Evolutionary conservation across 2,888 invertebrate species (phyloP).

Genomic region (Bombylius major): DNA sequence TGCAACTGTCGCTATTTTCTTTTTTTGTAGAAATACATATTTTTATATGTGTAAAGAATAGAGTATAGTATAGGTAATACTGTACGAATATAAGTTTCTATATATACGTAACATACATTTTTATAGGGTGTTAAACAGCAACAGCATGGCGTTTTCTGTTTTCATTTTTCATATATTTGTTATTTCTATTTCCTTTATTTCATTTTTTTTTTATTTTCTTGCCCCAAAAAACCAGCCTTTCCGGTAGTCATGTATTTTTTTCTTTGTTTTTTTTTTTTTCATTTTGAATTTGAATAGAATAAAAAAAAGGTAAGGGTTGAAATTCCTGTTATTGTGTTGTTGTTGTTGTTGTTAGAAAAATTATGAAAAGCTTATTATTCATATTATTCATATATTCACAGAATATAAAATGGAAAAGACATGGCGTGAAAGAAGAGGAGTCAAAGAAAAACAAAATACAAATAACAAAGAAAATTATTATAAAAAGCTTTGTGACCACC

Average conservation of each 20-base stretch:
- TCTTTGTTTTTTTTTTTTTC: too few species aligned
- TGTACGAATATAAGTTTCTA: too few species aligned
- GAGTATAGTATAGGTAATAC: too few species aligned
- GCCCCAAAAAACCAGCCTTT: slow-evolving; percentile 1
- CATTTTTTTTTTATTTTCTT: slow-evolving; percentile 1
- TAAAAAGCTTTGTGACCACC: slow-evolving; percentile 13
- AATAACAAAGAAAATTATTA: slow-evolving; percentile 5
- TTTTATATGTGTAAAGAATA: too few species aligned
- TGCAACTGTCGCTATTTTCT: too few species aligned
- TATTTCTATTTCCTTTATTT: background rate
- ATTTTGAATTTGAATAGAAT: background rate
- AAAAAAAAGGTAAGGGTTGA: background rate
- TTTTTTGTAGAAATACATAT: too few species aligned
- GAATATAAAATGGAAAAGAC: slow-evolving; percentile 8
- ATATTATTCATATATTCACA: slow-evolving; percentile 14
- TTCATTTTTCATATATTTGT: background rate
- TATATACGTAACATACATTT: background rate
- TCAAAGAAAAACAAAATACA: slow-evolving; percentile 4
- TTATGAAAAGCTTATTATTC: slow-evolving; percentile 15
- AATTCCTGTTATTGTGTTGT: background rate
- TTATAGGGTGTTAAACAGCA: background rate
- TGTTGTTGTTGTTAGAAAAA: slow-evolving; percentile 5
- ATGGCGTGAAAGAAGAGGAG: slow-evolving; percentile 1
- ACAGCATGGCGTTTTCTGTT: background rate
- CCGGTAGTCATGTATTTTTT: background rate